Conservation (phyloP, 2,113 vertebrate species). For the Ginglymostoma cirratum region DNA sequence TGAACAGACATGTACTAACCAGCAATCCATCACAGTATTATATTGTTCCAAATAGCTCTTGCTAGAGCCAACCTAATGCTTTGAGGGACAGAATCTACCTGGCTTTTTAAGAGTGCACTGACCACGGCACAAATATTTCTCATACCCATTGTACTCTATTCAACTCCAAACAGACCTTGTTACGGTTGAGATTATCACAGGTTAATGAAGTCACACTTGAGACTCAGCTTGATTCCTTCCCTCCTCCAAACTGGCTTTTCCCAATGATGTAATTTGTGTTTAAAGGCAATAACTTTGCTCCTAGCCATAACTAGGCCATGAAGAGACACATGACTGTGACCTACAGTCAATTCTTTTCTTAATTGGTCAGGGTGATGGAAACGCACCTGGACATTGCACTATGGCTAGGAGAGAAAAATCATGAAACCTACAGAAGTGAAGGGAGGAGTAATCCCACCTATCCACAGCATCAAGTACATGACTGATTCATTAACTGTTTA, state of each 20-base stretch:
- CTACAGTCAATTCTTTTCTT: background rate
- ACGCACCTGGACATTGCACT: background rate
- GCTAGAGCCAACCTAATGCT: background rate
- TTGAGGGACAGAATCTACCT: background rate
- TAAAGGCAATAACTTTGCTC: background rate
- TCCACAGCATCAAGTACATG: background rate
- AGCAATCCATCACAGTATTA: background rate
- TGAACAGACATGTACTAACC: background rate
- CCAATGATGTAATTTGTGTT: background rate
- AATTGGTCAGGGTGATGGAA: background rate
- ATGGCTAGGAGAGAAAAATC: background rate
- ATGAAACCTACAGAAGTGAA: background rate
- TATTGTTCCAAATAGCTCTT: background rate
- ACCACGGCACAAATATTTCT: background rate
- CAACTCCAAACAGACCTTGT: background rate
- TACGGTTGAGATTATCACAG: background rate
- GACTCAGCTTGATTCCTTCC: background rate
- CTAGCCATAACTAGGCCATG: background rate
- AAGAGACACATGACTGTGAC: background rate
- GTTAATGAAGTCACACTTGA: background rate
- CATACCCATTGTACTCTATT: background rate
- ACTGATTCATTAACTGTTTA: background rate
- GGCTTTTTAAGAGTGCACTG: background rate
- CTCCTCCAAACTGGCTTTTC: background rate
- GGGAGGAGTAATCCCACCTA: background rate